phyloP scores from a whole-genome alignment of 2,888 invertebrate species.

The Dexiosoma caninum region DNA sequence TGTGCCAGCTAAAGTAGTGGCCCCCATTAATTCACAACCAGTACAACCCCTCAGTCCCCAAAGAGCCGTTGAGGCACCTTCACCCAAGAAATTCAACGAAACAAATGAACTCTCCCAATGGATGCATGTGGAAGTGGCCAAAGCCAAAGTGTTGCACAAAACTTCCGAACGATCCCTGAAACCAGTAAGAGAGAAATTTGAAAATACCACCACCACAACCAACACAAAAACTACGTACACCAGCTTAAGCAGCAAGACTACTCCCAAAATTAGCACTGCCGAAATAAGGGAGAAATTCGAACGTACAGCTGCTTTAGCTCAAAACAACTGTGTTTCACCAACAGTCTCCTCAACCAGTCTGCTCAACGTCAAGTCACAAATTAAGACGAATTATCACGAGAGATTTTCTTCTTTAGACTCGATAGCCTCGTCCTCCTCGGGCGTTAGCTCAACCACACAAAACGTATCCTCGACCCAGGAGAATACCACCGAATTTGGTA shows the following conservation, averaged over 20 bases:
- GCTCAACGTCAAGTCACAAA: conserved; percentile 61
- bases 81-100: conserved; percentile 57
- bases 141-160: conserved; percentile 64
- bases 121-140: conserved; percentile 72
- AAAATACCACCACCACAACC: conserved; percentile 40
- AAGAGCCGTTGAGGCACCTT: conserved; percentile 64
- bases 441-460: conserved; percentile 77
- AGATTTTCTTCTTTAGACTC: conserved; percentile 77
- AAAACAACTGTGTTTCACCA: conserved; percentile 45
- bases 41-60: conserved; percentile 65
- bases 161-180: conserved; percentile 59
- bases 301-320: conserved; percentile 66
- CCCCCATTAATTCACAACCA: conserved; percentile 61
- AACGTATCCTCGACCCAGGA: conserved; percentile 75
- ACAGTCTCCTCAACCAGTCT: conserved; percentile 58
- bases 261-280: conserved; percentile 70
- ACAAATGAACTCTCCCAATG: conserved; percentile 71
- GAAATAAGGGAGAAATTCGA: conserved; percentile 78
- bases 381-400: conserved; percentile 72
- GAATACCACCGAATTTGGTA: conserved; percentile 77
- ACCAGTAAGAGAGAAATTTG: conserved; percentile 67
- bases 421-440: conserved; percentile 77
- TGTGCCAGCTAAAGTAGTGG: conserved; percentile 65
- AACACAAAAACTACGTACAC: conserved; percentile 60
- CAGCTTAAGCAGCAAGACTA: conserved; percentile 64